These are phyloP conservation scores for Hoplias malabaricus DNA, from an alignment of 2,113 vertebrate species.

Conservation along the genomic window DNA sequence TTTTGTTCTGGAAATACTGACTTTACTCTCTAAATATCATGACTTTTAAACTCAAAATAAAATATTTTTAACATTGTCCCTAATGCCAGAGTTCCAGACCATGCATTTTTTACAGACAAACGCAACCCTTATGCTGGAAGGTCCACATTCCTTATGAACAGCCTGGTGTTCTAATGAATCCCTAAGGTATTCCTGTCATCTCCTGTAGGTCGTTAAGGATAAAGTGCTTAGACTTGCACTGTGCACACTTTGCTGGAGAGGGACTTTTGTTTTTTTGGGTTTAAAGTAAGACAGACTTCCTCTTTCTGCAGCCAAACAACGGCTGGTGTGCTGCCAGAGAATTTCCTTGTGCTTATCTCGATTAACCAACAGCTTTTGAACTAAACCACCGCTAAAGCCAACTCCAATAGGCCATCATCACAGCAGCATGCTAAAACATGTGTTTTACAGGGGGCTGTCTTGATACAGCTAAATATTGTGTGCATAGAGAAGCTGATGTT, in stretches of 20 bases:
- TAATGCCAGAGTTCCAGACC: no score
- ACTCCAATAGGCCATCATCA: constrained; percentile 5
- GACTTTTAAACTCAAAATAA: no score
- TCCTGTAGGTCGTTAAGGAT: not conserved
- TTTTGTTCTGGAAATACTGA: no score
- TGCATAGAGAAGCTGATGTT: not conserved
- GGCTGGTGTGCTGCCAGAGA: constrained; percentile 58
- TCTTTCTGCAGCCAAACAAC: constrained; percentile 57
- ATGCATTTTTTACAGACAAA: no score
- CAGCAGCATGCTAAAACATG: not conserved
- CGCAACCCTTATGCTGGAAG: not conserved
- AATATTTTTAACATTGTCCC: no score
- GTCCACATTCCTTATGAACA: not conserved
- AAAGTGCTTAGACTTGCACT: not conserved
- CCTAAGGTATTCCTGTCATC: not conserved
- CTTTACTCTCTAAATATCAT: no score
- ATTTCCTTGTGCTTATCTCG: constrained; percentile 62
- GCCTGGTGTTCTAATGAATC: not conserved
- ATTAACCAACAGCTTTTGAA: constrained; percentile 65
- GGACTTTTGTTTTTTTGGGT: constrained; percentile 31
- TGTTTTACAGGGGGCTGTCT: not conserved
- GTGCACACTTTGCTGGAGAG: not conserved
- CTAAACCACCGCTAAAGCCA: constrained; percentile 47
- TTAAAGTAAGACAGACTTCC: constrained; percentile 62
- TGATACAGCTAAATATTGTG: not conserved